Conservation (phyloP, 2,797 vertebrate genomes). For the Rhinatrema bivittatum region DNA sequence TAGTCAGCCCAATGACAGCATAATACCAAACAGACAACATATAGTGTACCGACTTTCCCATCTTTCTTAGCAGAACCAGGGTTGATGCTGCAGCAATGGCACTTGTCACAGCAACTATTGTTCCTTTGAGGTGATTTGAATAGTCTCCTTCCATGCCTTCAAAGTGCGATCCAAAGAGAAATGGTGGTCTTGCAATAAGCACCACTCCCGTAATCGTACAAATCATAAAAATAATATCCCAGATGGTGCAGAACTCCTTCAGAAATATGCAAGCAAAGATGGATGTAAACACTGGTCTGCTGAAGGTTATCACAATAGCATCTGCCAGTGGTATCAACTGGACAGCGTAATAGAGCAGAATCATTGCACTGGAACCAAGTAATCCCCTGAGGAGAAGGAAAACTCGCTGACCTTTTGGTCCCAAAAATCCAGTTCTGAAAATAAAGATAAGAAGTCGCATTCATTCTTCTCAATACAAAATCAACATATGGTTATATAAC, state of each 20-base stretch:
- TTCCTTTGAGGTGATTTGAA: conserved; percentile 76
- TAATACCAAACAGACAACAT: conserved; percentile 92
- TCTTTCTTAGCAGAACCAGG: conserved; percentile 80
- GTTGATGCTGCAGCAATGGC: conserved; percentile 68
- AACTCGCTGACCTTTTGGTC: conserved; percentile 78
- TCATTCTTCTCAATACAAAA: too few relatives aligned
- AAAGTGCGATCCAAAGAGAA: conserved; percentile 73
- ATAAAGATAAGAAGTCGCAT: conserved; percentile 40
- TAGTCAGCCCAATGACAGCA: conserved; percentile 75
- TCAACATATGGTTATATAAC: too few relatives aligned
- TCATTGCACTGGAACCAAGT: conserved; percentile 83
- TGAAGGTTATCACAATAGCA: conserved; percentile 88
- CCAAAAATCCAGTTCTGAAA: conserved; percentile 84
- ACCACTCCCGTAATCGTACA: conserved; percentile 82
- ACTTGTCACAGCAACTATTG: conserved; percentile 68
- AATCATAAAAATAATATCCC: conserved; percentile 82
- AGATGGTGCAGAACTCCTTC: conserved; percentile 84
- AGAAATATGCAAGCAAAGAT: conserved; percentile 91
- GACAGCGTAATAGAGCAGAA: conserved; percentile 86
- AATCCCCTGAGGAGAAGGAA: conserved; percentile 81
- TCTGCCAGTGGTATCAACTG: conserved; percentile 92
- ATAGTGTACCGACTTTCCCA: conserved; percentile 90
- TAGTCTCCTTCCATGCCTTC: conserved; percentile 65
- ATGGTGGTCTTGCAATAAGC: conserved; percentile 85
- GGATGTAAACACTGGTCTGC: conserved; percentile 86